Base-by-base conservation (phyloP, 64 coral and sea anemone genomes). In the Orbicella faveolata region DNA sequence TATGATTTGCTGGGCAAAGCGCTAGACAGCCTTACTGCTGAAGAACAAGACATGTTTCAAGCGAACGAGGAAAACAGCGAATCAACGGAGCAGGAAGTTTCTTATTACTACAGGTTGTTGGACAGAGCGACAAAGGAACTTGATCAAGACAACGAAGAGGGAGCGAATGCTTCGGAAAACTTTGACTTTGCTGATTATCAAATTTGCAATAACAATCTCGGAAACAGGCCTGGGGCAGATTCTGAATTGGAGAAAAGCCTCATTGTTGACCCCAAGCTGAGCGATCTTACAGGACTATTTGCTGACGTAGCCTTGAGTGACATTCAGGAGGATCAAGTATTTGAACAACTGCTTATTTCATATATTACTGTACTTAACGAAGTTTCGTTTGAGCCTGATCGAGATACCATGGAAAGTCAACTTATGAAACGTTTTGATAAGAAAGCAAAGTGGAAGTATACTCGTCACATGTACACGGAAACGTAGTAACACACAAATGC, bases 231-330 rank as follows among this genome's bases (percentile, higher is more conserved):
- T 16, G 11, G 9, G 15, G 5, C 52, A 51, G 39, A 52, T 41
- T 25, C n/a, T 21, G 37, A 72, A 4, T 14, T 10, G 37, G 82
- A 33, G 51, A 21, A 14, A 17, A 15, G 0, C 41, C 2, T 48
- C 3, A 18, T 44, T 11, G 64, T 85, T 26, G 65, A 85, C 18
- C 23, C 65, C 52, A 79, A 79, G 35, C 66, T 92, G 2, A n/a
- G 13, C 74, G 75, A 74, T 51, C 34, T 92, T 30, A 41, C 51
- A 44, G 25, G 67, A 73, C 62, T 14, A n/a, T 92, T 92, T 80
- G 72, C 74, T 34, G 65, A 75, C 25, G 61, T 82, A 19, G 90
- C 83, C 26, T 57, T 92, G 10, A 78, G 86, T 76, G 90, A 92
- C 2, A 20, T 92, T 1, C 61, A 34, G 36, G 75, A 87, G 21